Evolutionary conservation across 1,140 invertebrate species (phyloP), one percentile per base, ranked within the genome.

Genomic region (Maconellicoccus hirsutus): DNA sequence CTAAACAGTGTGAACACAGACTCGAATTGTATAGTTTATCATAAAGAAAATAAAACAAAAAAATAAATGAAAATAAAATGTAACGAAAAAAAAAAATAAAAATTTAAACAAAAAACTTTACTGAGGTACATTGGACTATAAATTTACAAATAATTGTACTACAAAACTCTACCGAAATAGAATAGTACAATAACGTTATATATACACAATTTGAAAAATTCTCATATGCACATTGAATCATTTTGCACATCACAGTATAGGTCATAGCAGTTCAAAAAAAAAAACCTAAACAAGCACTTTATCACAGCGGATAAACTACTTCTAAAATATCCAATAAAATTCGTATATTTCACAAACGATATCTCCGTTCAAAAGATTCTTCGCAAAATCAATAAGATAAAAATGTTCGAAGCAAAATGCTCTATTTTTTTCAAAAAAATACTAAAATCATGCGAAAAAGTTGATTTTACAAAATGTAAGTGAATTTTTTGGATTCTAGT

Each of bases 61-160:
- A 52, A 52, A 52, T 16, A 52, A 52, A 52, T 52, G 42, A 52
- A 52, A 52, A 52, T 52, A 52, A 52, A 52, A 52, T 52, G 42
- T 52, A 52, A 52, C 61, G 21, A 66, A 66, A 8, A 66, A n/a
- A n/a, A n/a, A 66, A 66, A 66, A 66, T 25, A 66, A 66, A 66
- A 66, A 66, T 8, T 66, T 66, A 66, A 66, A 66, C 61, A 66
- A 66, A 66, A 66, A 59, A 59, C 6, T 59, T 23, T 26, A 10
- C 25, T 19, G 61, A 66, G 61, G 61, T 66, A 66, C 61, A 66
- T 22, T 66, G 61, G 61, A 66, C 61, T 66, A 66, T 66, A 66
- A 52, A 14, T 52, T 52, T 52, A 52, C 42, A 19, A 52, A 52
- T 6, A 33, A 33, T 33, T 8, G 42, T 52, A 52, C 42, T 52